Evolutionary conservation across 2,888 invertebrate genomes (phyloP).

Genomic region (Pilophorus perplexus): DNA sequence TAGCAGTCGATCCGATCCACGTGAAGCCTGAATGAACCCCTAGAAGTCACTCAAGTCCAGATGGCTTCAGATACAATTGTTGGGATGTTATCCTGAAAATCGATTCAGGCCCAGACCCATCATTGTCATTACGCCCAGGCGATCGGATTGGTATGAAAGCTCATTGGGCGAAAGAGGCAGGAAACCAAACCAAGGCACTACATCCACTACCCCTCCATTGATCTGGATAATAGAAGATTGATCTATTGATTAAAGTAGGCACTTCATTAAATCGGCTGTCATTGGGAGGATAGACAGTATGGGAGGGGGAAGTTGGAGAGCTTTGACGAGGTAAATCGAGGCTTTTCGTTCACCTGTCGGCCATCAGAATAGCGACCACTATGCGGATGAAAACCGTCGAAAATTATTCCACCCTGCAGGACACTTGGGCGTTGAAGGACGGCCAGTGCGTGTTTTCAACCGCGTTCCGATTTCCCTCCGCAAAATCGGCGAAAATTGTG

Average conservation of each 20-base stretch:
- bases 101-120: too few species aligned
- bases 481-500: constrained; percentile 14
- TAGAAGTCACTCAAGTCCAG: too few species aligned
- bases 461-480: constrained; percentile 4
- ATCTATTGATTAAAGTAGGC: constrained; percentile 40
- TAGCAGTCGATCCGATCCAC: too few species aligned
- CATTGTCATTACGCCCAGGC: too few species aligned
- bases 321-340: constrained; percentile 8
- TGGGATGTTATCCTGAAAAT: too few species aligned
- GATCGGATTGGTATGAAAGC: too few species aligned
- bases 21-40: too few species aligned
- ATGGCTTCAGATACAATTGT: too few species aligned
- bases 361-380: constrained; percentile 15
- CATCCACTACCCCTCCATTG: constrained; percentile 11
- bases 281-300: too few species aligned
- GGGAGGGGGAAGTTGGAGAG: constrained; percentile 7
- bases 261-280: constrained; percentile 38
- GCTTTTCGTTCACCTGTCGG: constrained; percentile 23
- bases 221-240: constrained; percentile 35
- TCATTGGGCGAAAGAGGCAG: neutral
- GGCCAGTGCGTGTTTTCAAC: neutral
- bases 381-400: constrained; percentile 16
- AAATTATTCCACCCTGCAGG: constrained; percentile 22
- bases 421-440: neutral
- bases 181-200: neutral